Conservation (phyloP, 2,113 vertebrate genomes). For the Nipponia nippon region DNA sequence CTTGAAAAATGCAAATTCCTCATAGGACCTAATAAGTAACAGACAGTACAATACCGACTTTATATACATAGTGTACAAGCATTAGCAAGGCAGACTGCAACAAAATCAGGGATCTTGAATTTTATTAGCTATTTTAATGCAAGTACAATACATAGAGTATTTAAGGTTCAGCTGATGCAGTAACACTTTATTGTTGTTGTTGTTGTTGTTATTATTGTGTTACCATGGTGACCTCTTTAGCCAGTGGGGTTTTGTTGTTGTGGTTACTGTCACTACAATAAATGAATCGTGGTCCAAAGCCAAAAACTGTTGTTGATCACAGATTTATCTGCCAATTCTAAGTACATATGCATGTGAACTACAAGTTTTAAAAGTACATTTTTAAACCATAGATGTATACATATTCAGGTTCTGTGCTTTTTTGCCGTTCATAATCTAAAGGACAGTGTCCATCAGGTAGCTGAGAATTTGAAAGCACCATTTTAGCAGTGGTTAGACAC, state of each 20-base stretch:
- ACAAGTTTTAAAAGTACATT: not conserved
- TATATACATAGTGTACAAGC: not conserved
- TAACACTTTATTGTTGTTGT: not conserved
- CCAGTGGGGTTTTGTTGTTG: not conserved
- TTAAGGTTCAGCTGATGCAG: not conserved
- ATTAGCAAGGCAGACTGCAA: not conserved
- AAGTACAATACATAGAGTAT: not conserved
- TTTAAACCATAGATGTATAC: not conserved
- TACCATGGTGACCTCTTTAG: not conserved
- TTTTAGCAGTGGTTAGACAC: not conserved
- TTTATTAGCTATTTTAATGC: slow-evolving; percentile 24
- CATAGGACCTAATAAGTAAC: not conserved
- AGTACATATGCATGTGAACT: not conserved
- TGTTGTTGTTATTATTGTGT: not conserved
- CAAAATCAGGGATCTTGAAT: not conserved
- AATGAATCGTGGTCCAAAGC: not conserved
- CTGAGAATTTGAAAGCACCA: not conserved
- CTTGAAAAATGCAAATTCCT: slow-evolving; percentile 25
- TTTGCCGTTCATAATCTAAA: not conserved
- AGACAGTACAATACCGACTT: not conserved
- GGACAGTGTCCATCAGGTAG: not conserved
- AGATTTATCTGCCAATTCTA: not conserved
- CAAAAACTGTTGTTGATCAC: not conserved
- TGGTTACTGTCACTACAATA: not conserved
- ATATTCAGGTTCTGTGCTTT: not conserved